Conservation (phyloP, 2,888 invertebrate species). For the Dastarcus helophoroides region DNA sequence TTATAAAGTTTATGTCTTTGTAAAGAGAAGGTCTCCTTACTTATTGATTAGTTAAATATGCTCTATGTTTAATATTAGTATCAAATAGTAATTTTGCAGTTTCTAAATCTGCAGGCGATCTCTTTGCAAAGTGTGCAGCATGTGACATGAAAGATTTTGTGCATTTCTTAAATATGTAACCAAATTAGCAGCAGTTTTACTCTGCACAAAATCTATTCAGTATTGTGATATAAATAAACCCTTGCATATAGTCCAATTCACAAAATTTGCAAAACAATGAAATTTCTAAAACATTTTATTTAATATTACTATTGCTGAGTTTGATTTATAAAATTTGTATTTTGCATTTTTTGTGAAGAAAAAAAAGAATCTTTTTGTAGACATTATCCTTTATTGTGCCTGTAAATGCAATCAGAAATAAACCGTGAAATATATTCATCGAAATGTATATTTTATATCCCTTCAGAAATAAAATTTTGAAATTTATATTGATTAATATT, state of each 20-base stretch:
- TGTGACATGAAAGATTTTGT: constrained; percentile 20
- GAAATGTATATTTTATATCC: constrained; percentile 21
- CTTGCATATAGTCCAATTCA: background rate
- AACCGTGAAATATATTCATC: constrained; percentile 28
- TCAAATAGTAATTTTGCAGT: no score
- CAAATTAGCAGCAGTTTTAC: constrained; percentile 14
- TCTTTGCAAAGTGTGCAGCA: constrained; percentile 23
- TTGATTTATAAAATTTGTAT: no score
- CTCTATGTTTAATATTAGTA: no score
- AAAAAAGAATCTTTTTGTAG: no score
- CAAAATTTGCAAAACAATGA: constrained; percentile 5
- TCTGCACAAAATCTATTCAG: constrained; percentile 29
- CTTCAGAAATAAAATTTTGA: constrained; percentile 14
- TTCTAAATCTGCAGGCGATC: constrained; percentile 16
- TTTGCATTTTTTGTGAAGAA: no score
- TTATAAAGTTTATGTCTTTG: background rate
- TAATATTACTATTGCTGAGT: no score
- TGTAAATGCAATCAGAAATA: constrained; percentile 25
- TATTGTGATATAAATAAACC: constrained; percentile 29
- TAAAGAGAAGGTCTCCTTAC: background rate
- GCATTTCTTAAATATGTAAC: constrained; percentile 17
- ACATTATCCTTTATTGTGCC: background rate
- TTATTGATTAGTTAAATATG: background rate
- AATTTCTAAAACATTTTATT: constrained; percentile 21
- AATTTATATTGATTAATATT: no score